Base-by-base conservation (phyloP, 1,140 invertebrate genomes). In the Heliconius hermathena region DNA sequence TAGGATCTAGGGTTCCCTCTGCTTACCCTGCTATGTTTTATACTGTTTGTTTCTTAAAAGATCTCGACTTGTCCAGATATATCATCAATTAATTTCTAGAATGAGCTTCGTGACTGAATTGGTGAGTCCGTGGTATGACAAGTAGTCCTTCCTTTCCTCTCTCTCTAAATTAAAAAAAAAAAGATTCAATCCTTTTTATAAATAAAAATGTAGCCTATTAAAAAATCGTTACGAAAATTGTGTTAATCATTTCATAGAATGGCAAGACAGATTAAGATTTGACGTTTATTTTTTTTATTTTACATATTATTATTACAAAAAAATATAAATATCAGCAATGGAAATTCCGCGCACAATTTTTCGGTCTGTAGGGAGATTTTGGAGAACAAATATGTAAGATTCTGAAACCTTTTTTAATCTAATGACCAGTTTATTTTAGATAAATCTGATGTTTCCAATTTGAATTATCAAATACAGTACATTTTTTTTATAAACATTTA, bases 321-420 rank as follows among this genome's bases (percentile, higher is more conserved):
- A 9, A 38, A 33, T 73, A 13, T 9, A 57, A 22, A 57, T 57
- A 22, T 22, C 77, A 72, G 33, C 46, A 33, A 76, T 77, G 76
- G 73, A 60, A 16, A 13, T 49, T 13, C 72, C 54, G n/a, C 16
- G 16, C 52, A 74, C 74, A 60, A 20, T 74, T 20, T 74, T 79
- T 38, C 70, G 41, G 70, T 77, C 74, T 52, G 11, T 92, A 26
- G 85, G 87, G 57, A 82, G 78, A 77, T 87, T 91, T 83, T 92
- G 92, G 91, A 90, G 91, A 77, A 86, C 78, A 38, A 89, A 89
- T 77, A 84, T 92, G 91, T 93, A 93, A 91, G 91, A 83, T 18
- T 77, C 20, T 52, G 49, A 18, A 8, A 60, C 9, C 20, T 60
- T 57, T 52, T 52, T 52, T 52, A 52, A 8, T 6, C 26, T 29